Percentiles rank a stretch among this genome's conserved stretches.
These are phyloP conservation scores for Lycodopsis pacificus DNA, from an alignment of 2,797 vertebrate species.

Conservation along the genomic window DNA sequence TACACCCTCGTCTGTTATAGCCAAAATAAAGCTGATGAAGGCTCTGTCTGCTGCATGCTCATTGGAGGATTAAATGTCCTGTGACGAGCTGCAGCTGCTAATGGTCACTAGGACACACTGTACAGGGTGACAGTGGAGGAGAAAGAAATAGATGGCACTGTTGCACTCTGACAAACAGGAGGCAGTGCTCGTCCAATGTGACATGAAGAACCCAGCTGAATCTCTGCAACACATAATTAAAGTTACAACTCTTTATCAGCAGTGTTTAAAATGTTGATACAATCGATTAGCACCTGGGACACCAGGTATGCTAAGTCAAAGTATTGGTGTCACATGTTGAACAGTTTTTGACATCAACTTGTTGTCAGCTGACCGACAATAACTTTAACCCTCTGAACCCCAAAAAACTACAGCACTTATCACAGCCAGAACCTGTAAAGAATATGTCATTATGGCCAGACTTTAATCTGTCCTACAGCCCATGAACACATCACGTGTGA, in stretches of 20 bases:
- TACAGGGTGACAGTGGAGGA: slow-evolving; percentile 9
- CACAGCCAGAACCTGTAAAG: no score
- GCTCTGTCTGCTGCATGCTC: slow-evolving; percentile 48
- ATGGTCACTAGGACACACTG: slow-evolving; percentile 33
- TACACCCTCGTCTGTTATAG: slow-evolving; percentile 42
- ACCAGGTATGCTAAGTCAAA: no score
- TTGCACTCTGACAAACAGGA: slow-evolving; percentile 11
- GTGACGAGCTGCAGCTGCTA: slow-evolving; percentile 49
- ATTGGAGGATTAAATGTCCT: slow-evolving; percentile 63
- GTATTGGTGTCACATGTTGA: no score
- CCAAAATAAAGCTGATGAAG: slow-evolving; percentile 54
- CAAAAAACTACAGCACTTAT: no score
- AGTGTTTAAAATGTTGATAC: background rate
- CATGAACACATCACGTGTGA: no score
- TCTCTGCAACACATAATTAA: background rate
- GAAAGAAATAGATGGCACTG: slow-evolving; percentile 9
- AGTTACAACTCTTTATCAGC: background rate
- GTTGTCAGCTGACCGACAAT: no score
- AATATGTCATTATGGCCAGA: no score
- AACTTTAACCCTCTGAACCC: no score
- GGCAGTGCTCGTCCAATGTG: background rate
- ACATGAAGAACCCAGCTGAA: background rate
- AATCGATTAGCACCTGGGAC: no score
- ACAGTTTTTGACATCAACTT: no score
- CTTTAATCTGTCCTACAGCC: no score